A percentile compares a stretch with the other conserved stretches of the same genome.
Evolutionary conservation across 2,113 vertebrate species (phyloP).

Genomic region (Shinisaurus crocodilurus): DNA sequence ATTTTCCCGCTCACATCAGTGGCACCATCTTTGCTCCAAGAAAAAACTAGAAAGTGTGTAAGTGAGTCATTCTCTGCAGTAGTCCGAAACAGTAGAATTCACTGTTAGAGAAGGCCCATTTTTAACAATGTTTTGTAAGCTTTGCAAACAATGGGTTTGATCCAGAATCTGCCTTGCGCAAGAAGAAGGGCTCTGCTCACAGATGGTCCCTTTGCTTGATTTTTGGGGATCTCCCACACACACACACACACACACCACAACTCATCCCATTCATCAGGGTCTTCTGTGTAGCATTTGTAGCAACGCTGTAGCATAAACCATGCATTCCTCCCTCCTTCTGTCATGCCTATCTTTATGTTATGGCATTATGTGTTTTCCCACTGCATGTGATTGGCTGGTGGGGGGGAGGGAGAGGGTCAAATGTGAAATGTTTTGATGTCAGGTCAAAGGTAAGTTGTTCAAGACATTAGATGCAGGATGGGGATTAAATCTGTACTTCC

Average conservation of each 20-base stretch:
- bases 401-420: no score
- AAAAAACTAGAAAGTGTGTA: background rate
- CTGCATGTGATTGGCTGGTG: background rate
- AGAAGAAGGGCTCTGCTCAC: no score
- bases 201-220: no score
- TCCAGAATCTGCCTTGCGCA: no score
- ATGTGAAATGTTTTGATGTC: background rate
- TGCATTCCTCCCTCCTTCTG: background rate
- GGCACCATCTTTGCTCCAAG: background rate
- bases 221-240: no score
- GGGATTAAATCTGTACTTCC: no score
- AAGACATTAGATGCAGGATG: background rate
- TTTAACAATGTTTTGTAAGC: background rate
- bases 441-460: background rate
- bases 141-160: background rate
- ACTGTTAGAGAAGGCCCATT: background rate
- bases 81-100: background rate
- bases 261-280: no score
- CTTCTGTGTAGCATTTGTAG: no score
- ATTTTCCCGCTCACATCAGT: no score
- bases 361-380: background rate
- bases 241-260: no score
- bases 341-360: background rate
- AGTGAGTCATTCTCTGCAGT: background rate
- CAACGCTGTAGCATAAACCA: rapidly evolving